phyloP scores from a whole-genome alignment of 2,797 vertebrate genomes.

The Spea hammondii region DNA sequence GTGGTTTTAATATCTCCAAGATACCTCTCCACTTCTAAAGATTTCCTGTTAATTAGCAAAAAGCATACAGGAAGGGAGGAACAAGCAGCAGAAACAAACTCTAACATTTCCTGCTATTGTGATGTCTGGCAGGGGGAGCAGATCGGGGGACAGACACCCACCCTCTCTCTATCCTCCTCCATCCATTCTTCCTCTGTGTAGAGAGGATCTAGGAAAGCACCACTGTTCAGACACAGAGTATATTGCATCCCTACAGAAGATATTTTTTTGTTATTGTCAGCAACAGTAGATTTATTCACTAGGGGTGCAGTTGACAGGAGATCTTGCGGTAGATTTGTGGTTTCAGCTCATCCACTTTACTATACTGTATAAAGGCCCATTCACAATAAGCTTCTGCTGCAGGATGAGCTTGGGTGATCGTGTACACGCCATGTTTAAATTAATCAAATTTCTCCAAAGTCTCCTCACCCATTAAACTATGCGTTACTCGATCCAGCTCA shows the following conservation, averaged over 20 bases:
- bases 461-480: no score
- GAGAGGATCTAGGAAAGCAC: background rate
- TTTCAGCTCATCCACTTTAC: no score
- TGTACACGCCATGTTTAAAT: no score
- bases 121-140: background rate
- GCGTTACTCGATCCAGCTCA: no score
- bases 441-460: no score
- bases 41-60: slow-evolving; percentile 40
- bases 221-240: background rate
- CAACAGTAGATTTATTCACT: no score
- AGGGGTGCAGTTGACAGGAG: no score
- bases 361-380: no score
- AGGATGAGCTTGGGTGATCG: no score
- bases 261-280: background rate
- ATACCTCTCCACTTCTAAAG: background rate
- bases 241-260: background rate
- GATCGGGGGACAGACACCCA: background rate
- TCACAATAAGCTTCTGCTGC: no score
- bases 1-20: background rate
- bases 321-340: no score
- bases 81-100: background rate
- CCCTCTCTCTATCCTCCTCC: background rate
- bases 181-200: background rate
- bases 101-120: slow-evolving; percentile 11
- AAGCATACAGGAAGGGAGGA: slow-evolving; percentile 8